phyloP scores from a whole-genome alignment of 92 coral and sea anemone genomes.

The Zoanthus sociatus region DNA sequence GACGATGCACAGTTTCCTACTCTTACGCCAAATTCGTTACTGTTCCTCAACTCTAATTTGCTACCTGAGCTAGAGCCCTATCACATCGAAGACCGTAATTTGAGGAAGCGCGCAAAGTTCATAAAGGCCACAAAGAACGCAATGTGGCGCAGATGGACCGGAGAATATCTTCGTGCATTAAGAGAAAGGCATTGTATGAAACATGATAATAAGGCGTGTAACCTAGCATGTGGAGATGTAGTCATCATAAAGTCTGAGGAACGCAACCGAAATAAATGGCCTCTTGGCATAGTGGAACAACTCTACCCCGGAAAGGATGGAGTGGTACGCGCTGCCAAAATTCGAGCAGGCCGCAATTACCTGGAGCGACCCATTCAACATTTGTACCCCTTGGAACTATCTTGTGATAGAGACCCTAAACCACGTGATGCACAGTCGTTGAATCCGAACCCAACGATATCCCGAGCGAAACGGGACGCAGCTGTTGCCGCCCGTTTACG shows the following conservation, averaged over 20 bases:
- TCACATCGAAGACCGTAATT: background rate
- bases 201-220: background rate
- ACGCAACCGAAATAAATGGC: too few species aligned
- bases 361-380: too few species aligned
- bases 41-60: background rate
- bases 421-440: background rate
- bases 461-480: slow-evolving; percentile 20
- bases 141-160: slow-evolving; percentile 8
- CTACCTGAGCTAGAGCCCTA: slow-evolving; percentile 1
- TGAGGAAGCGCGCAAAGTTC: background rate
- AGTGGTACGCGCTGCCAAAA: background rate
- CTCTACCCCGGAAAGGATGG: background rate
- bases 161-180: background rate
- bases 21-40: background rate
- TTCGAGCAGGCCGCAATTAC: too few species aligned
- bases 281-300: background rate
- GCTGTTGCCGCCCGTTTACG: slow-evolving; percentile 16
- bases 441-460: background rate
- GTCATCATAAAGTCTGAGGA: background rate
- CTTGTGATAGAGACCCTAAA: background rate
- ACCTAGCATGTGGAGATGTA: background rate
- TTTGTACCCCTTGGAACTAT: background rate
- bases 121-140: background rate
- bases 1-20: background rate
- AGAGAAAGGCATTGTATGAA: background rate